phyloP scores from a whole-genome alignment of 2,888 invertebrate species.

The Temnothorax unifasciatus region DNA sequence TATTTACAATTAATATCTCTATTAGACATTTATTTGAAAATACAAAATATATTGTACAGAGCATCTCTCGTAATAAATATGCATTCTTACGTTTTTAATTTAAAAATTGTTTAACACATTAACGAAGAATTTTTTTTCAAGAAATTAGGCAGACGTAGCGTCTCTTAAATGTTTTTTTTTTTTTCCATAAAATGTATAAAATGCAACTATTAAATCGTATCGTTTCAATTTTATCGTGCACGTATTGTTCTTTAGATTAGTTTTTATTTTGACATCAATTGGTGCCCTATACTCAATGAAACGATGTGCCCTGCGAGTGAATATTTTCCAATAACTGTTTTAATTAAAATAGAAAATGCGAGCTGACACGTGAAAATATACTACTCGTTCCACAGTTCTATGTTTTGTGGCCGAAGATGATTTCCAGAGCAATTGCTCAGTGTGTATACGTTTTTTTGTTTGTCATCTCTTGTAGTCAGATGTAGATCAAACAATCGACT shows the following conservation, averaged over 20 bases:
- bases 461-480: neutral
- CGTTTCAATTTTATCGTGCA: conserved; percentile 42
- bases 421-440: conserved; percentile 1
- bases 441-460: neutral
- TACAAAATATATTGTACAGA: neutral
- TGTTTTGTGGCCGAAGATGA: conserved; percentile 2
- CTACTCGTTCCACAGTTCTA: conserved; percentile 11
- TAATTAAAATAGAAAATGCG: conserved; percentile 50
- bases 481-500: neutral
- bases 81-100: neutral
- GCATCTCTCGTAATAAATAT: conserved; percentile 3
- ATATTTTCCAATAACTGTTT: conserved; percentile 49
- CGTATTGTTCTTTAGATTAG: conserved; percentile 49
- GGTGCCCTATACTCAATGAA: conserved; percentile 32
- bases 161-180: conserved; percentile 11
- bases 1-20: conserved; percentile 16
- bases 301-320: conserved; percentile 24
- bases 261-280: conserved; percentile 54
- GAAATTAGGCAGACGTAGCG: neutral
- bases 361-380: conserved; percentile 42
- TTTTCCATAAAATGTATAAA: conserved; percentile 14
- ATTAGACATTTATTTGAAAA: conserved; percentile 7
- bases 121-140: neutral
- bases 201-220: conserved; percentile 41
- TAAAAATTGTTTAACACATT: neutral